These are phyloP conservation scores for Caenorhabditis doughertyi DNA, from an alignment of 2,888 invertebrate genomes.

Conservation along the genomic window DNA sequence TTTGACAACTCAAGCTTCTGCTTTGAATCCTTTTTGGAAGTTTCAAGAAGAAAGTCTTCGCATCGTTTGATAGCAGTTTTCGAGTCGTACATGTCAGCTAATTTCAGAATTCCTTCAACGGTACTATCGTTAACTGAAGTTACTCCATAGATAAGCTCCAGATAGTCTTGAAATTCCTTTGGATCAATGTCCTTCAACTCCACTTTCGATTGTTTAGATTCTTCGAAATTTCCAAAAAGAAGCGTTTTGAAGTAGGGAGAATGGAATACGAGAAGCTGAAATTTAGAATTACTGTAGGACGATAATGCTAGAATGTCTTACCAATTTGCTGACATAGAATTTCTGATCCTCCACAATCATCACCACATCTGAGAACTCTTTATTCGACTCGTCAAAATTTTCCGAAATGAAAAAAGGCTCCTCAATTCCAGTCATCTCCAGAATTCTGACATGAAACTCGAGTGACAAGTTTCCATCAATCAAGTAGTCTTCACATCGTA, in stretches of 20 bases:
- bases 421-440: not conserved
- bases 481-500: not conserved
- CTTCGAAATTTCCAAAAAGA: not conserved
- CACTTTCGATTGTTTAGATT: not conserved
- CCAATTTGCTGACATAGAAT: not conserved
- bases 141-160: not conserved
- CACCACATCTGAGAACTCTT: not conserved
- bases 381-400: not conserved
- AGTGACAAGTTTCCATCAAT: not conserved
- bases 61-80: too few species aligned
- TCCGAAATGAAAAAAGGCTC: not conserved
- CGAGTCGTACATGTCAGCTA: too few species aligned
- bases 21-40: too few species aligned
- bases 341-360: not conserved
- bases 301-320: too few species aligned
- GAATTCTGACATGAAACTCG: not conserved
- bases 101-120: not conserved
- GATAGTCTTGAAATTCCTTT: not conserved
- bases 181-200: not conserved
- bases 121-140: not conserved
- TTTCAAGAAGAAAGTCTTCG: too few species aligned
- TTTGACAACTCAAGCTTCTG: too few species aligned
- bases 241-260: slow-evolving; percentile 1
- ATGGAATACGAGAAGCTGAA: not conserved
- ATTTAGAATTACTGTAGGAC: too few species aligned